Conservation (phyloP, 2,113 vertebrate species). For the Heterotis niloticus region DNA sequence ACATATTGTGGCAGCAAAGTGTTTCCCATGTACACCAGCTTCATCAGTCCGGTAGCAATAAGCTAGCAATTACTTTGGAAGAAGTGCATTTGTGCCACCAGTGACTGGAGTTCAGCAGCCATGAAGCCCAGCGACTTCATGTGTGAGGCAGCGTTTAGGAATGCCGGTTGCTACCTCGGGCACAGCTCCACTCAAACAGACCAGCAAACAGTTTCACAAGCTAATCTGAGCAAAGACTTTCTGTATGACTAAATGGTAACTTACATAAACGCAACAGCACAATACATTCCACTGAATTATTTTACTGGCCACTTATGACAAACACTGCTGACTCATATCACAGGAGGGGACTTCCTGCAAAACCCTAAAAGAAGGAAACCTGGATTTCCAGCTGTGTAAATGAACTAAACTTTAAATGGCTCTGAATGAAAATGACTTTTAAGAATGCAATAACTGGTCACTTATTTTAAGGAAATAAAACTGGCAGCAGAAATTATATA, state of each 20-base stretch:
- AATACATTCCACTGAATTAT: no score
- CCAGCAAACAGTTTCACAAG: not conserved
- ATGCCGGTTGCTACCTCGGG: not conserved
- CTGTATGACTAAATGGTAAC: no score
- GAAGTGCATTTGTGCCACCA: not conserved
- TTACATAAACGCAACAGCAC: no score
- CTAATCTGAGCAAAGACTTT: not conserved
- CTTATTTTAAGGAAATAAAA: no score
- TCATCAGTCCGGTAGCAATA: not conserved
- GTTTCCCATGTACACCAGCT: not conserved
- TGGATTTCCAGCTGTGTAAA: no score
- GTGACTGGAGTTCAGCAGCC: not conserved
- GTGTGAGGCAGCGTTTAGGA: not conserved
- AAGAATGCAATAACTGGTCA: no score
- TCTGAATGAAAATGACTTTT: no score
- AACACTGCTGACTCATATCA: not conserved
- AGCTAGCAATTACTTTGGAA: not conserved
- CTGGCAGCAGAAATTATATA: no score
- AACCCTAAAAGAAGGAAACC: no score
- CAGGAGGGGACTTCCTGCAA: no score
- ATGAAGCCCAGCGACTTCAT: not conserved
- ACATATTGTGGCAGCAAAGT: no score
- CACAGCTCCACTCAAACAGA: not conserved
- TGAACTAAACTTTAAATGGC: no score
- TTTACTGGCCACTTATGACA: not conserved